Evolutionary conservation across 2,888 invertebrate species (phyloP).

Genomic region (Orthosia cruda): DNA sequence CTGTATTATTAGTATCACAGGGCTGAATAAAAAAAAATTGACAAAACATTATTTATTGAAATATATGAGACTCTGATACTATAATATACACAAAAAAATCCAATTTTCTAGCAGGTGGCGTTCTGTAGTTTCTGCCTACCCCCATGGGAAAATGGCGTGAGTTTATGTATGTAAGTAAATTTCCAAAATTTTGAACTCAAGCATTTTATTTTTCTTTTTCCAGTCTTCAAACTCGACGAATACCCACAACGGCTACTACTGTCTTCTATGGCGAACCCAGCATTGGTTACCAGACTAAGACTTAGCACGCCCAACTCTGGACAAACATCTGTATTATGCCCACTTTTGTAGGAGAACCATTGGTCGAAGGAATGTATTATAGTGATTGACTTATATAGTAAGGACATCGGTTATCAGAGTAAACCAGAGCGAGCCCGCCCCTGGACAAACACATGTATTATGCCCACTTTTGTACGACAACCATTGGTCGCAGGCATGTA

Average conservation of each 20-base stretch:
- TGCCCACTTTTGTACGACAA: slow-evolving; percentile 12
- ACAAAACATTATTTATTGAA: no score
- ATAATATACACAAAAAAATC: no score
- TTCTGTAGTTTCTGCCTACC: no score
- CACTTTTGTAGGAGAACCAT: slow-evolving; percentile 12
- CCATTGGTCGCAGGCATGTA: no score
- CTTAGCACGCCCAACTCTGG: slow-evolving; percentile 37
- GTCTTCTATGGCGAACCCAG: slow-evolving; percentile 94
- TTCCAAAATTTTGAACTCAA: background rate
- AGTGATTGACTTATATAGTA: no score
- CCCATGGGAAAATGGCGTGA: no score
- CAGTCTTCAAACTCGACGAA: slow-evolving; percentile 67
- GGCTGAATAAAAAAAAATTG: no score
- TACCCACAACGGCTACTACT: slow-evolving; percentile 91
- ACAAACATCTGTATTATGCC: slow-evolving; percentile 46
- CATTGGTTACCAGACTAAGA: slow-evolving; percentile 92
- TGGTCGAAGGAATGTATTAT: background rate
- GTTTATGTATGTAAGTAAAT: no score
- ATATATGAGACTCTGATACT: no score
- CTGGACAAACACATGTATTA: slow-evolving; percentile 48
- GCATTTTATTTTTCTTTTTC: slow-evolving; percentile 34
- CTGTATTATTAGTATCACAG: no score
- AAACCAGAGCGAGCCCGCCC: slow-evolving; percentile 39
- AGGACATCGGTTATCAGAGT: slow-evolving; percentile 92
- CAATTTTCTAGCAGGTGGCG: no score